Percentiles rank a stretch among this genome's conserved stretches.
Conservation (phyloP, 2,113 vertebrate species). For the Paratilapia polleni region DNA sequence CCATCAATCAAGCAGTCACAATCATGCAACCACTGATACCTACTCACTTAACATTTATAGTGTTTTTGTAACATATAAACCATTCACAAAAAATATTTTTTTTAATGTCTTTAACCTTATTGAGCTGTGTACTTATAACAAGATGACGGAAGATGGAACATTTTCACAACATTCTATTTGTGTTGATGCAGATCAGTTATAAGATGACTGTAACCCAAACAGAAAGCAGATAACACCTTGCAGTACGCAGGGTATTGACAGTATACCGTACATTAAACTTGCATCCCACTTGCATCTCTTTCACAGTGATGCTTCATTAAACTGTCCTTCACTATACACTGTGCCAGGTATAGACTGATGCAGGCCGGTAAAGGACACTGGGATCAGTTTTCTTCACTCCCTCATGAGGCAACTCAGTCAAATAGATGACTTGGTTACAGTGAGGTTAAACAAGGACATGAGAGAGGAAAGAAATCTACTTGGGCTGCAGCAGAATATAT, state of each 20-base stretch:
- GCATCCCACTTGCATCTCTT: not conserved
- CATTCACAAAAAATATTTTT: not conserved
- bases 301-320: not conserved
- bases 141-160: not conserved
- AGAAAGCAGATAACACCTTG: too few species aligned
- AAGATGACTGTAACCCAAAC: not conserved
- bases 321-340: not conserved
- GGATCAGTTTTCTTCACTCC: slow-evolving; percentile 16
- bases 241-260: too few species aligned
- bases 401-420: slow-evolving; percentile 1
- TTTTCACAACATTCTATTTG: not conserved
- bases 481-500: not conserved
- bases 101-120: not conserved
- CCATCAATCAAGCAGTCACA: not conserved
- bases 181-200: not conserved
- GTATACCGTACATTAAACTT: not conserved
- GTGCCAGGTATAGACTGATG: not conserved
- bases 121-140: not conserved
- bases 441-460: not conserved
- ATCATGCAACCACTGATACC: not conserved
- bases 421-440: not conserved
- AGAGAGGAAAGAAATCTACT: not conserved
- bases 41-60: not conserved
- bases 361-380: slow-evolving; percentile 3
- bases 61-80: not conserved